These are phyloP conservation scores for Ypsolopha scabrella DNA, from an alignment of 2,888 invertebrate species.

Conservation along the genomic window DNA sequence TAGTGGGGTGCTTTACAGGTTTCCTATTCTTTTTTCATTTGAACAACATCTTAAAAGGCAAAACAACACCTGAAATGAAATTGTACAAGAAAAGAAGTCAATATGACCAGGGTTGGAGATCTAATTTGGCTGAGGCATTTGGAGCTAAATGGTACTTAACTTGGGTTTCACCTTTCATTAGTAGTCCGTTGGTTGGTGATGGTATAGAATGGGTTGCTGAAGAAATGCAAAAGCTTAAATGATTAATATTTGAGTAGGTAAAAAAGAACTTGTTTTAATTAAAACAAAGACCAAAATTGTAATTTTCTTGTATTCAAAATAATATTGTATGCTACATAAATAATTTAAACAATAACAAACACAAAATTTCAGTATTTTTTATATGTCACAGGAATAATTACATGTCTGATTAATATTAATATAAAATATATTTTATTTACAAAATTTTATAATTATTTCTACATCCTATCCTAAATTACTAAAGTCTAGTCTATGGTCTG, in stretches of 20 bases:
- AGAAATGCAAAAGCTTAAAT: slow-evolving; percentile 21
- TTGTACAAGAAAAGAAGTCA: slow-evolving; percentile 51
- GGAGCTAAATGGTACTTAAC: slow-evolving; percentile 84
- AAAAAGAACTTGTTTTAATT: slow-evolving; percentile 21
- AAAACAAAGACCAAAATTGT: too few relatives aligned
- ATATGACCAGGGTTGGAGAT: slow-evolving; percentile 79
- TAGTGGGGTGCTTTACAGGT: slow-evolving; percentile 76
- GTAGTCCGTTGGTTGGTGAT: slow-evolving; percentile 69
- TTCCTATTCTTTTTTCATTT: slow-evolving; percentile 78
- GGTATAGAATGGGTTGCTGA: slow-evolving; percentile 31
- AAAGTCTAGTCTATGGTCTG: slow-evolving; percentile 25
- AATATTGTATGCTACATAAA: too few relatives aligned
- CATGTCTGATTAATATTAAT: background rate
- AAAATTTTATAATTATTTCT: background rate
- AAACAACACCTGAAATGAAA: slow-evolving; percentile 80
- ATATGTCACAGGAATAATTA: background rate
- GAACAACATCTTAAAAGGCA: slow-evolving; percentile 78
- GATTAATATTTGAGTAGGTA: background rate
- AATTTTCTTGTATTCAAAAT: too few relatives aligned
- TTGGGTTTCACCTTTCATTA: slow-evolving; percentile 84
- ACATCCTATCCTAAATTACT: background rate
- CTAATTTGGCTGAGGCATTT: slow-evolving; percentile 81
- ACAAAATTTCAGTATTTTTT: too few relatives aligned
- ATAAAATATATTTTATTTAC: slow-evolving; percentile 3
- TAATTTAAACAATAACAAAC: too few relatives aligned